Evolutionary conservation across 1,140 invertebrate species (phyloP), one percentile per base, ranked within the genome.

Genomic region (Metopolophium dirhodum): DNA sequence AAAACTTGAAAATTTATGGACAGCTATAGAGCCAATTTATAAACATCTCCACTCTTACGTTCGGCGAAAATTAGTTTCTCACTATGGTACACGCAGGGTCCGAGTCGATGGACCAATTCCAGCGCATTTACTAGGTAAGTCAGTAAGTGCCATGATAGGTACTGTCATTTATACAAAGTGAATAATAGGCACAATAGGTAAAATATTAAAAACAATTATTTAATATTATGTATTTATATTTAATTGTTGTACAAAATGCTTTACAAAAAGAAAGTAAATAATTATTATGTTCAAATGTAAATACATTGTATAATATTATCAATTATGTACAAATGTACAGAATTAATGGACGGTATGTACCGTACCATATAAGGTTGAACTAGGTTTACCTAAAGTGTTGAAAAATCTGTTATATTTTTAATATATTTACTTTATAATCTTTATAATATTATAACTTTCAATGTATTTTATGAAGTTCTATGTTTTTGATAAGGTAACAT

Each of bases 41-140:
- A 96, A 97, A 94, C 96, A 99, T 95, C 95, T 99, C 0, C 98
- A 98, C 94, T 97, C 98, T 0, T 99, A 98, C 94, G 97, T 98
- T 0, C 96, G 98, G 61, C 95, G 96, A 20, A 97, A 97, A 94
- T 95, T 99, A 11, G 95, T 97, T 22, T 95, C 97, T 88, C 95
- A 96, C 94, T 98, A 98, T 94, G 97, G 97, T 0, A 95, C 96
- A 9, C 95, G 96, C 26, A 96, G 95, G 41, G 95, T 98, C 9
- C 95, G 96, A 54, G 95, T 95, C n/a, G 97, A 97, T 94, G 97
- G 97, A 0, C 97, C 97, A 3, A 96, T 98, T 94, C 97, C 97
- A 1, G 97, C 97, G 0, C 97, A 98, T 95, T 94, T 98, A 47
- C 95, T 98, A 45, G 98, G 97, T 96, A 26, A 37, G 37, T 37